Evolutionary conservation across 1,140 invertebrate genomes (phyloP), one percentile per base, ranked within the genome.

Genomic region (Gonioctena quinquepunctata): DNA sequence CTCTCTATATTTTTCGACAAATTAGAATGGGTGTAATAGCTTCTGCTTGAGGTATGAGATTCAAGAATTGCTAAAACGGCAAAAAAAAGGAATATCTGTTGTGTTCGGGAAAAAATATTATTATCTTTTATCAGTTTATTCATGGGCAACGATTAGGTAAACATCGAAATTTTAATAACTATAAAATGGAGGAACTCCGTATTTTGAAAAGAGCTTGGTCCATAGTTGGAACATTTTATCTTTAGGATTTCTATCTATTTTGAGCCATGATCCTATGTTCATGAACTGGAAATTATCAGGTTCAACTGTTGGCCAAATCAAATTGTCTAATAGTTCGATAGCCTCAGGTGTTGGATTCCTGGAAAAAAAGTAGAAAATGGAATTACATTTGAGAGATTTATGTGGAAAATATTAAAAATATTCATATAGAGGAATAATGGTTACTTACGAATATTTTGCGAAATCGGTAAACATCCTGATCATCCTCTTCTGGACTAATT

Each of bases 311-410:
- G 57, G 65, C 70, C 70, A 71, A 6, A 22, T 71, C 1, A 71
- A 48, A 33, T 71, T 71, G 49, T 67, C 16, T 5, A 71, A 49
- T 16, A 71, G 21, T 2, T 63, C 66, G 21, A 16, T 21, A 16
- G 48, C 4, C 57, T 71, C 65, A 13, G 70, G 70, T 6, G 70
- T 71, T n/a, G 70, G 70, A 63, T 67, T 68, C 19, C 70, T 71
- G 18, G 5, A 71, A 71, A 18, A 60, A 28, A 61, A 50, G 13
- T n/a, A n/a, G n/a, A n/a, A n/a, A n/a, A n/a, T n/a, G n/a, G n/a
- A n/a, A n/a, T n/a, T n/a, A n/a, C n/a, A n/a, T n/a, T n/a, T n/a
- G n/a, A n/a, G n/a, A 25, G 56, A 27, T n/a, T n/a, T n/a, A n/a
- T n/a, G n/a, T n/a, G n/a, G n/a, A n/a, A n/a, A n/a, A n/a, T n/a